phyloP scores from a whole-genome alignment of 2,113 vertebrate genomes.

The Gnathonemus longibarbis region DNA sequence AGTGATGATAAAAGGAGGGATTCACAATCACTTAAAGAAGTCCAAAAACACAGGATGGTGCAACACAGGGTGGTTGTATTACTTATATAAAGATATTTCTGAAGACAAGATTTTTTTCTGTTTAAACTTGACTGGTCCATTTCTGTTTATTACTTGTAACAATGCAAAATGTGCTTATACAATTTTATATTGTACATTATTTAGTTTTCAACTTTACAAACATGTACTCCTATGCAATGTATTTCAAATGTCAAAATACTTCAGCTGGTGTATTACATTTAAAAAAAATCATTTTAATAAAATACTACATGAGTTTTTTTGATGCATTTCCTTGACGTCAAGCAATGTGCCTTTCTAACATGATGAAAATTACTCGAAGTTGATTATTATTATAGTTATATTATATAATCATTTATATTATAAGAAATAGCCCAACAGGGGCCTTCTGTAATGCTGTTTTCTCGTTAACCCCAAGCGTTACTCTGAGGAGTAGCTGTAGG shows the following conservation, averaged over 20 bases:
- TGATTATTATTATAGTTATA: constrained; percentile 33
- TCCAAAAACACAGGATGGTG: background rate
- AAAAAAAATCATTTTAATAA: background rate
- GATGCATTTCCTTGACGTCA: background rate
- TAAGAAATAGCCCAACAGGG: constrained; percentile 41
- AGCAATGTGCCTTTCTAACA: constrained; percentile 49
- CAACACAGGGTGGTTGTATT: background rate
- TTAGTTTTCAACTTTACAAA: background rate
- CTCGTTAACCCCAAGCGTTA: background rate
- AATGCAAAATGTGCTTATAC: background rate
- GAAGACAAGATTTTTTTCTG: background rate
- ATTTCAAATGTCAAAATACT: background rate
- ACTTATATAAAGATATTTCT: background rate
- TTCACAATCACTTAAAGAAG: background rate
- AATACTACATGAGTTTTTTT: background rate
- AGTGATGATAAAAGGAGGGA: background rate
- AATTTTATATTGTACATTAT: background rate
- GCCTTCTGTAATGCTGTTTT: background rate
- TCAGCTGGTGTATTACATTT: background rate
- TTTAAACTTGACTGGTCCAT: background rate
- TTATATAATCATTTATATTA: constrained; percentile 54
- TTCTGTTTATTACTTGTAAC: background rate
- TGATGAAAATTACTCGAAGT: constrained; percentile 52
- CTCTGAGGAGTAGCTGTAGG: constrained; percentile 4
- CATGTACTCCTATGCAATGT: background rate